These are phyloP conservation scores for Acleris holmiana DNA, from an alignment of 2,888 invertebrate genomes.

Conservation along the genomic window DNA sequence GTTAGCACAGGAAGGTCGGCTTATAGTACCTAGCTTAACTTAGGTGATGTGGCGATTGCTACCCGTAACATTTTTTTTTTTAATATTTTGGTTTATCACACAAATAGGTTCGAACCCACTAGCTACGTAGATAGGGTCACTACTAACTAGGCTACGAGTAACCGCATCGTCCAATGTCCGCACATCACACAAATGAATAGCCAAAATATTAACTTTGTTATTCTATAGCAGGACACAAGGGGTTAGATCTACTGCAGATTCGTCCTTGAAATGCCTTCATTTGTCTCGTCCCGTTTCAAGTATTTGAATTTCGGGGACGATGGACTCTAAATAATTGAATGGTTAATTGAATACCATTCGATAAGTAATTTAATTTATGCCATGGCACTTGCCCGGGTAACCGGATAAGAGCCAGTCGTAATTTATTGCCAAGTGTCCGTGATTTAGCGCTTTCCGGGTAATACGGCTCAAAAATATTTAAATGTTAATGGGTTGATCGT, in stretches of 20 bases:
- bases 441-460: constrained; percentile 38
- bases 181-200: too few relatives aligned
- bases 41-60: too few relatives aligned
- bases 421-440: constrained; percentile 40
- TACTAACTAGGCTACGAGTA: too few relatives aligned
- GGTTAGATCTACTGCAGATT: not conserved
- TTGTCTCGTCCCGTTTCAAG: constrained; percentile 13
- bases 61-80: too few relatives aligned
- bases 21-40: too few relatives aligned
- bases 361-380: constrained; percentile 44
- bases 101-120: too few relatives aligned
- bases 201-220: too few relatives aligned
- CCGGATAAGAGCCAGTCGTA: constrained; percentile 40
- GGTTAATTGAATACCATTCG: constrained; percentile 42
- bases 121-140: too few relatives aligned
- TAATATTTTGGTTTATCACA: too few relatives aligned
- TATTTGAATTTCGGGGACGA: constrained; percentile 21
- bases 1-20: constrained; percentile 3
- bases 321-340: constrained; percentile 39
- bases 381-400: constrained; percentile 36
- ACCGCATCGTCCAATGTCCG: too few relatives aligned
- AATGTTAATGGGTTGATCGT: constrained; percentile 31
- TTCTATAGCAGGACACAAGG: not conserved
- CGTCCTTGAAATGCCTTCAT: constrained; percentile 13
- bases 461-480: constrained; percentile 37